Conservation (phyloP, 2,113 vertebrate genomes). For the Calyptomena viridis region DNA sequence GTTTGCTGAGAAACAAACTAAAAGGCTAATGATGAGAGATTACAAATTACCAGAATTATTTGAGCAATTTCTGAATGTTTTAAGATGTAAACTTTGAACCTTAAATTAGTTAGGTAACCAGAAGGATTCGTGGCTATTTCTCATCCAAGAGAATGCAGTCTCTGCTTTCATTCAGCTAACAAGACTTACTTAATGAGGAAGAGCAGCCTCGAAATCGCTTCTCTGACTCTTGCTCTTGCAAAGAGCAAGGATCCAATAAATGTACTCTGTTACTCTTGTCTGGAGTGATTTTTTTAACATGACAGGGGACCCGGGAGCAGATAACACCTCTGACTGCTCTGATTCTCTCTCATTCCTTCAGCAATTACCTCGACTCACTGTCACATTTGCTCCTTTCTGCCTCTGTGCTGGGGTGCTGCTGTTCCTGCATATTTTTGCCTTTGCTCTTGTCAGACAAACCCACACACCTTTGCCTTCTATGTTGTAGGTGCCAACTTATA, state of each 20-base stretch:
- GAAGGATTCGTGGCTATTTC: not conserved
- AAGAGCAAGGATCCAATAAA: not conserved
- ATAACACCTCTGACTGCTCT: not conserved
- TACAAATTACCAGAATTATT: not conserved
- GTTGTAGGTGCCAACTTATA: not conserved
- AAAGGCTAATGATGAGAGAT: not conserved
- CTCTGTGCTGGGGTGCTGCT: not conserved
- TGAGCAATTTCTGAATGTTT: not conserved
- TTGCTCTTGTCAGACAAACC: not conserved
- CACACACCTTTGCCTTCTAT: not conserved
- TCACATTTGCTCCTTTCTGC: not conserved
- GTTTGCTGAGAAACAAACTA: not conserved
- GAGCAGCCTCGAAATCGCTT: not conserved
- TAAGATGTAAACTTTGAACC: not conserved
- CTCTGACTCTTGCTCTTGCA: not conserved
- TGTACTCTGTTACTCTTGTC: not conserved
- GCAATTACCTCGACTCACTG: not conserved
- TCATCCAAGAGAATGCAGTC: not conserved
- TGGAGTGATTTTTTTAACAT: not conserved
- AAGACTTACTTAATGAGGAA: not conserved
- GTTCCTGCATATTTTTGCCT: not conserved
- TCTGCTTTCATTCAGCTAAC: not conserved
- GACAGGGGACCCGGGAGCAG: fast-evolving
- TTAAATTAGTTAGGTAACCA: not conserved
- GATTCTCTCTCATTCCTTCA: not conserved